Percentiles rank a stretch among this genome's conserved stretches.
Evolutionary conservation across 1,140 invertebrate genomes (phyloP).

Genomic region (Helicorthomorpha holstii): DNA sequence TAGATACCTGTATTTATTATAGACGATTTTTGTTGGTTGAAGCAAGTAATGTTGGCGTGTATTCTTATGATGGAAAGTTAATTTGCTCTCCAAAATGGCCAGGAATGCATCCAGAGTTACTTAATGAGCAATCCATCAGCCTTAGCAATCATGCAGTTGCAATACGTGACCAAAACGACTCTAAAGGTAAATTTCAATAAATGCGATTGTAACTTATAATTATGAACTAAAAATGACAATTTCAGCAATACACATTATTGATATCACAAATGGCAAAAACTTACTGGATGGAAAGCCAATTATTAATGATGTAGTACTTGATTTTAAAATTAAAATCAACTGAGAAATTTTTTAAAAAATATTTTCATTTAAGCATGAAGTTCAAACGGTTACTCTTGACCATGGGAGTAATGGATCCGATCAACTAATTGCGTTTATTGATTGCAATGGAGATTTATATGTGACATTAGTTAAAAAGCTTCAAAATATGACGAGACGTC

Average conservation of each 20-base stretch:
- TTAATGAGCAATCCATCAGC: slow-evolving; percentile 44
- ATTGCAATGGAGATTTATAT: slow-evolving; percentile 63
- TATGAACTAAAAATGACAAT: background rate
- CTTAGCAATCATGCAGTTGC: slow-evolving; percentile 68
- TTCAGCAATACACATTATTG: background rate
- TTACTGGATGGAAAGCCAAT: background rate
- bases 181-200: slow-evolving; percentile 41
- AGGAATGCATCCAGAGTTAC: slow-evolving; percentile 44
- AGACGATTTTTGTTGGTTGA: slow-evolving; percentile 75
- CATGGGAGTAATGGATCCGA: slow-evolving; percentile 51
- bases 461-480: slow-evolving; percentile 44
- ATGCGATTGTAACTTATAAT: no score
- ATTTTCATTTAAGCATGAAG: slow-evolving; percentile 39
- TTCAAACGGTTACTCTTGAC: slow-evolving; percentile 55
- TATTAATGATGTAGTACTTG: background rate
- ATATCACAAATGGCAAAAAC: background rate
- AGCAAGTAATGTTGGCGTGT: slow-evolving; percentile 51
- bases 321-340: background rate
- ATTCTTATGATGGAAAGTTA: slow-evolving; percentile 74
- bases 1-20: slow-evolving; percentile 5
- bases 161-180: slow-evolving; percentile 59
- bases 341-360: slow-evolving; percentile 1
- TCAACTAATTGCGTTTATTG: slow-evolving; percentile 56
- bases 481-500: slow-evolving; percentile 35
- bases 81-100: slow-evolving; percentile 60